Evolutionary conservation across 2,797 vertebrate species (phyloP).

Genomic region (Pangasius mekongensis): DNA sequence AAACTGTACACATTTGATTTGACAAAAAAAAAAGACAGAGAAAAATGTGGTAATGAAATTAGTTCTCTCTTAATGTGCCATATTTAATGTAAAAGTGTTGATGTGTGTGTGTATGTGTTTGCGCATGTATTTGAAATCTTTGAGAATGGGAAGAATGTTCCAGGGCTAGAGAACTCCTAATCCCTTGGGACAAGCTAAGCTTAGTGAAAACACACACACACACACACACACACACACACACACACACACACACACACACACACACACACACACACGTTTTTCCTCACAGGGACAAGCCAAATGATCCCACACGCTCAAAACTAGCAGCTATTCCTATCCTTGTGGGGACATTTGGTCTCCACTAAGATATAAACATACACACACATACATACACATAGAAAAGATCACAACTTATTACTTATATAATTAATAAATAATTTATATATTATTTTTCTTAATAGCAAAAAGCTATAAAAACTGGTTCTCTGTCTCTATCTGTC

Average conservation of each 20-base stretch:
- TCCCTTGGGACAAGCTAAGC: conserved; percentile 18
- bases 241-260: background rate
- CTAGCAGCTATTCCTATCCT: background rate
- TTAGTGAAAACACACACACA: background rate
- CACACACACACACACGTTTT: background rate
- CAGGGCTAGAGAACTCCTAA: conserved; percentile 11
- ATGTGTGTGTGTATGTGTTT: background rate
- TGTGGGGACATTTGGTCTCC: background rate
- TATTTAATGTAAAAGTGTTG: background rate
- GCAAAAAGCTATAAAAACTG: too few species aligned
- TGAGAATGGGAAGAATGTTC: conserved; percentile 39
- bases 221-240: background rate
- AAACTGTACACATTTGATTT: background rate
- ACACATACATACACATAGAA: background rate
- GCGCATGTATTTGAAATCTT: background rate
- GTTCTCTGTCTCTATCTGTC: too few species aligned
- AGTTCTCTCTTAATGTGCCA: background rate
- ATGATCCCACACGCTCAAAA: background rate
- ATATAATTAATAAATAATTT: too few species aligned
- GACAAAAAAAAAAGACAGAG: background rate
- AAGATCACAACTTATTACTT: background rate
- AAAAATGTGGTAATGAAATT: background rate
- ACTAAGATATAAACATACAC: conserved; percentile 2
- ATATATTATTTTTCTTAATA: too few species aligned
- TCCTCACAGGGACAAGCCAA: too few species aligned